Conservation (phyloP, 2,888 invertebrate species). For the Pandemis heparana region DNA sequence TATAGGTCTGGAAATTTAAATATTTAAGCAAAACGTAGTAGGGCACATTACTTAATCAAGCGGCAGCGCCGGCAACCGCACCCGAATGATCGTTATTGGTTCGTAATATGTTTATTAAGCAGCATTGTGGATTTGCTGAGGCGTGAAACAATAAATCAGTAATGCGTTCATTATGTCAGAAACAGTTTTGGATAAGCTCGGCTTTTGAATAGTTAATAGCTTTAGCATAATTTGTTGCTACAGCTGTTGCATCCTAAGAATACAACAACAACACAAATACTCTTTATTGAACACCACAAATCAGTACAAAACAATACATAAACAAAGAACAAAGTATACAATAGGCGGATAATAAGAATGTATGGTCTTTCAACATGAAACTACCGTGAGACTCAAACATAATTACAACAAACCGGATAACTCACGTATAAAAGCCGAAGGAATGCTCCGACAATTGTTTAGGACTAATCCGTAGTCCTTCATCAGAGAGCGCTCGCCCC, state of each 20-base stretch:
- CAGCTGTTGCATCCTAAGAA: background rate
- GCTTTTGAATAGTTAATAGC: background rate
- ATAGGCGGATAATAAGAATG: too few relatives aligned
- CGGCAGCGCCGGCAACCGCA: background rate
- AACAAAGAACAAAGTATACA: too few relatives aligned
- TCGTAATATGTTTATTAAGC: constrained; percentile 8
- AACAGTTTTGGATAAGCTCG: background rate
- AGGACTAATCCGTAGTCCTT: too few relatives aligned
- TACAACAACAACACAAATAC: too few relatives aligned
- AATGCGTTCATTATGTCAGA: background rate
- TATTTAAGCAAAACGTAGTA: background rate
- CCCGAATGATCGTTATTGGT: constrained; percentile 2
- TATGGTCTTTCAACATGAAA: too few relatives aligned
- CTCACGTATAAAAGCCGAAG: too few relatives aligned
- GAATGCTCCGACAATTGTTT: too few relatives aligned
- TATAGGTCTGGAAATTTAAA: background rate
- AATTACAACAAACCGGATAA: too few relatives aligned
- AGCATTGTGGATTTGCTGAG: constrained; percentile 3
- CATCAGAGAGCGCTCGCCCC: too few relatives aligned
- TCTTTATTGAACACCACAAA: background rate
- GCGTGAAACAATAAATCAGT: constrained; percentile 2
- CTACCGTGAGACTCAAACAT: too few relatives aligned
- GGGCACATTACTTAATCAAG: constrained; percentile 4
- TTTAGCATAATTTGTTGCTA: background rate
- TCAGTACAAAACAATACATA: too few relatives aligned